A percentile compares a stretch with the other conserved stretches of the same genome.
Conservation (phyloP, 2,797 vertebrate genomes). For the Hapalemur alaotrensis region DNA sequence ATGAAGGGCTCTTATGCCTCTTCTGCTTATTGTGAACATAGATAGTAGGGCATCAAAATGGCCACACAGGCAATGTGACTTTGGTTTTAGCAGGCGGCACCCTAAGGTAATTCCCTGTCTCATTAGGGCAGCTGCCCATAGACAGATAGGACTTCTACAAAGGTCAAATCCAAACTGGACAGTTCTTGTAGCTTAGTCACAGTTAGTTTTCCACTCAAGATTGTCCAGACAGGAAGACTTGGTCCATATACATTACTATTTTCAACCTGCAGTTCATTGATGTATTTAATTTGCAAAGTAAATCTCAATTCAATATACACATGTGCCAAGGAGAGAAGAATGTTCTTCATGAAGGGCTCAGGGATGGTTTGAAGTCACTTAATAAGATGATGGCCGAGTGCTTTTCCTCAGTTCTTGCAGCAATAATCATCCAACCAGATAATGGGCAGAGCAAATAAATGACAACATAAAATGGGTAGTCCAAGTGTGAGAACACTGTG, state of each 20-base stretch:
- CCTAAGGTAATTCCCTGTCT: background rate
- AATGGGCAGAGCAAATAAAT: background rate
- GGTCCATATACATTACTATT: background rate
- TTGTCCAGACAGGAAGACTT: background rate
- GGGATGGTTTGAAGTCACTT: background rate
- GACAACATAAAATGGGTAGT: background rate
- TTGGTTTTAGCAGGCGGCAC: background rate
- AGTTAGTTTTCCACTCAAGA: background rate
- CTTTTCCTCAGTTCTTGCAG: background rate
- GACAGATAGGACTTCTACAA: background rate
- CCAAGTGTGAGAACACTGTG: background rate
- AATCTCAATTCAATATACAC: background rate
- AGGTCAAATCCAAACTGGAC: background rate
- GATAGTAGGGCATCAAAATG: background rate
- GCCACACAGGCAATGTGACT: background rate
- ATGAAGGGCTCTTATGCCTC: background rate
- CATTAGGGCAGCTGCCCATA: background rate
- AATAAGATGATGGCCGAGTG: background rate
- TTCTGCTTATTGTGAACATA: constrained; percentile 14
- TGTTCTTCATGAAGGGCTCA: background rate
- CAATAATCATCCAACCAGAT: background rate
- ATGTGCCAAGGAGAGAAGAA: background rate
- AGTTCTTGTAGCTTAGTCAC: background rate
- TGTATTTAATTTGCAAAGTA: constrained; percentile 20
- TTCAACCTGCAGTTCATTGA: background rate